Evolutionary conservation across 2,797 vertebrate genomes (phyloP).

Genomic region (Myripristis murdjan): DNA sequence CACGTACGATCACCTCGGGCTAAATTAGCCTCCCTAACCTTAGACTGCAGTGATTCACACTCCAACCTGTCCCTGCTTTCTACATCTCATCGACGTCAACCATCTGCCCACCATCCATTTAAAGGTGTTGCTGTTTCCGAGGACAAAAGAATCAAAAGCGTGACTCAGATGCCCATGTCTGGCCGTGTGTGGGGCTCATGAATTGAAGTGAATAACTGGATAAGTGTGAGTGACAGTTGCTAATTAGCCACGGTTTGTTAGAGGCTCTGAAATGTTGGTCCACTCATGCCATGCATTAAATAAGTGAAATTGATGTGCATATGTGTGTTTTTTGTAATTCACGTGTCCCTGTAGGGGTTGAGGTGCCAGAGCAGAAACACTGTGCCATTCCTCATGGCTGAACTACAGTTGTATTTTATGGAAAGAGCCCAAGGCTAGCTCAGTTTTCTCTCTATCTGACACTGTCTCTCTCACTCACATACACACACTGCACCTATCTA

Average conservation of each 20-base stretch:
- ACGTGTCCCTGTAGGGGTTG: no score
- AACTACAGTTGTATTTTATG: neutral
- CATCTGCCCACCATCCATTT: constrained; percentile 31
- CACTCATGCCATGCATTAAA: no score
- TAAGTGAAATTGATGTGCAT: no score
- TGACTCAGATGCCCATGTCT: constrained; percentile 34
- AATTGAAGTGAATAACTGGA: constrained; percentile 5
- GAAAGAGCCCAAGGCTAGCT: constrained; percentile 11
- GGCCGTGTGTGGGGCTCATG: constrained; percentile 16
- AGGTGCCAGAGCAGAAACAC: neutral
- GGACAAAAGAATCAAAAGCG: constrained; percentile 38
- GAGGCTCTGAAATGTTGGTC: neutral
- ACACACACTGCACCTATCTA: neutral
- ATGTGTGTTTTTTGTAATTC: no score
- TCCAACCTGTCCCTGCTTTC: constrained; percentile 21
- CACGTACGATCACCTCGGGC: constrained; percentile 15
- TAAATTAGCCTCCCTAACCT: constrained; percentile 29
- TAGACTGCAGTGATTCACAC: constrained; percentile 33
- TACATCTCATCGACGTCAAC: constrained; percentile 9
- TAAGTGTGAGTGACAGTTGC: neutral
- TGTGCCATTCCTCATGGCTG: neutral
- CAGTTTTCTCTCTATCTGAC: constrained; percentile 3
- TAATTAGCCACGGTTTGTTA: constrained; percentile 8
- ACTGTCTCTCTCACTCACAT: neutral
- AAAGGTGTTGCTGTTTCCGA: constrained; percentile 32